Conservation (phyloP, 92 coral and sea anemone species). For the Paragorgia papillata region DNA sequence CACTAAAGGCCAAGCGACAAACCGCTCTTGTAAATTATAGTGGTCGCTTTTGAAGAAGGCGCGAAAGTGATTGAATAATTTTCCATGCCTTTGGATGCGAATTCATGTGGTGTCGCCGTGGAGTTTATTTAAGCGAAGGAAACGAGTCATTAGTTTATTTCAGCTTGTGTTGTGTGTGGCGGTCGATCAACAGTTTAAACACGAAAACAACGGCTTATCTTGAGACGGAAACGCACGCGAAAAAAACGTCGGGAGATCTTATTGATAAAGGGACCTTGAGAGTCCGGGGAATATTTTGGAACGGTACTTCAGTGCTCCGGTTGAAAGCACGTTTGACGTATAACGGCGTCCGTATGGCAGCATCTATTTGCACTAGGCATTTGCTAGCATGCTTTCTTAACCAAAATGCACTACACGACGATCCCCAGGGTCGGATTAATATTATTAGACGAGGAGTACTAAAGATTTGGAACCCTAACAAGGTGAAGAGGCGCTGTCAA, state of each 20-base stretch:
- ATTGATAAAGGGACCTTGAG: conserved; percentile 11
- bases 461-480: not conserved
- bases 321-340: no score
- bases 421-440: not conserved
- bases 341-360: not conserved
- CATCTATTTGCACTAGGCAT: conserved; percentile 22
- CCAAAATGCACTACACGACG: not conserved
- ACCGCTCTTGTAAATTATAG: no score
- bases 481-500: not conserved
- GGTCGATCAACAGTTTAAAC: conserved; percentile 5
- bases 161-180: conserved; percentile 25
- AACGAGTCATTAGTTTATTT: not conserved
- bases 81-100: not conserved
- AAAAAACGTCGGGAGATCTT: conserved; percentile 25
- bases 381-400: conserved; percentile 25
- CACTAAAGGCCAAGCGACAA: no score
- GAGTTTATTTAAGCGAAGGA: not conserved
- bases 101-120: conserved; percentile 1
- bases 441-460: no score
- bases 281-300: not conserved
- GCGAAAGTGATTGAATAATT: no score
- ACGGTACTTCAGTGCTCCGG: not conserved
- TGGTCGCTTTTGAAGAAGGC: not conserved
- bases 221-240: conserved; percentile 21
- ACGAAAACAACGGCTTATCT: conserved; percentile 27